Conservation (phyloP, 2,113 vertebrate species). For the Pogona vitticeps region DNA sequence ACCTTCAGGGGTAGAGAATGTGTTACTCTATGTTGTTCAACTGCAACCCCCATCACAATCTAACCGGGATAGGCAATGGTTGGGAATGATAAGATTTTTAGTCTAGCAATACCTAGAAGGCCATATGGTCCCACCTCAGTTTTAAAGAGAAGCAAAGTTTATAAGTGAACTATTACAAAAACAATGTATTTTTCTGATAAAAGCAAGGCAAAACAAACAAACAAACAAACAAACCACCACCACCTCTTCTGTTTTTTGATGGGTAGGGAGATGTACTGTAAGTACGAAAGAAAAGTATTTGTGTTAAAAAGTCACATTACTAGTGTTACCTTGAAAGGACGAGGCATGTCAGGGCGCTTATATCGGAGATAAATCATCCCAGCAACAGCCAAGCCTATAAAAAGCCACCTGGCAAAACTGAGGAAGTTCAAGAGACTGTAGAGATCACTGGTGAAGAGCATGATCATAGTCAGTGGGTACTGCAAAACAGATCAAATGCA, state of each 20-base stretch:
- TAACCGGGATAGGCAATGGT: not conserved
- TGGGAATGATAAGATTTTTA: not conserved
- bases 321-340: constrained; percentile 93
- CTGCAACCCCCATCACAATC: not conserved
- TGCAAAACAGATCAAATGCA: constrained; percentile 67
- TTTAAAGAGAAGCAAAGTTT: not conserved
- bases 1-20: not conserved
- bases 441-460: constrained; percentile 92
- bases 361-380: constrained; percentile 94
- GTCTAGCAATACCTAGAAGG: not conserved
- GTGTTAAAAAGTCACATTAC: constrained; percentile 59
- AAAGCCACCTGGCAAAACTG: constrained; percentile 96
- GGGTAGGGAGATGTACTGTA: not conserved
- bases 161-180: not conserved
- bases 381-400: constrained; percentile 91
- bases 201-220: constrained; percentile 13
- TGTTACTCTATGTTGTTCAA: not conserved
- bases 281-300: constrained; percentile 50
- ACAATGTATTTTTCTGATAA: constrained; percentile 1
- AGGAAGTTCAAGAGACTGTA: constrained; percentile 96
- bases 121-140: too few relatives aligned
- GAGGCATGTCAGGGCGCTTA: constrained; percentile 89
- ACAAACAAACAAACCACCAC: too few relatives aligned
- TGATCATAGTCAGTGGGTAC: constrained; percentile 91
- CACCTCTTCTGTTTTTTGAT: not conserved